Conservation (phyloP, 2,797 vertebrate species). For the Gambelia wislizenii region DNA sequence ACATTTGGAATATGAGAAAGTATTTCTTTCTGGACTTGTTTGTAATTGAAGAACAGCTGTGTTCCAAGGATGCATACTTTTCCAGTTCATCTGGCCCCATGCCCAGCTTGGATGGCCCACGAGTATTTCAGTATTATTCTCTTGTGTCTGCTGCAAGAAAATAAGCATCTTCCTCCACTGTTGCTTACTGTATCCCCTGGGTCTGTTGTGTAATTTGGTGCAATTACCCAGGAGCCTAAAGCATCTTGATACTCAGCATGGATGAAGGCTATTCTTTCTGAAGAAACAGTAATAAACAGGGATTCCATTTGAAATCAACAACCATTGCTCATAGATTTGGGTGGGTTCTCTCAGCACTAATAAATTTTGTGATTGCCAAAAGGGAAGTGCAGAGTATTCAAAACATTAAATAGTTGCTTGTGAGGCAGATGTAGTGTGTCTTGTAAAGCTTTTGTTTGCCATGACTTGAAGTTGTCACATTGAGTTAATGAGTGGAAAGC, state of each 20-base stretch:
- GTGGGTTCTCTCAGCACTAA: not conserved
- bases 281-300: constrained; percentile 1
- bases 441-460: not conserved
- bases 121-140: constrained; percentile 42
- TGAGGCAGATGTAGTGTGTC: not conserved
- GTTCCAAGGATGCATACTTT: constrained; percentile 51
- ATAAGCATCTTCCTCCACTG: not conserved
- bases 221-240: constrained; percentile 8
- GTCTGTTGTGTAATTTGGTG: constrained; percentile 11
- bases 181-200: not conserved
- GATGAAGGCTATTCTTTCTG: not conserved
- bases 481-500: not conserved
- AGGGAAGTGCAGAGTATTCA: not conserved
- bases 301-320: not conserved
- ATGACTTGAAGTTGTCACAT: not conserved
- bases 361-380: not conserved
- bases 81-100: constrained; percentile 37
- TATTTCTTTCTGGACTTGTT: constrained; percentile 36
- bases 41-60: constrained; percentile 49
- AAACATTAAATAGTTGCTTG: not conserved
- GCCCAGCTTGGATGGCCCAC: not conserved
- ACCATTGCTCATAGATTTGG: not conserved
- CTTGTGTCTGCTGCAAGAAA: constrained; percentile 16
- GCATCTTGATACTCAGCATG: not conserved
- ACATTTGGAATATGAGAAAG: not conserved